Evolutionary conservation across 2,888 invertebrate species (phyloP).

Genomic region (Nomada hirtipes): DNA sequence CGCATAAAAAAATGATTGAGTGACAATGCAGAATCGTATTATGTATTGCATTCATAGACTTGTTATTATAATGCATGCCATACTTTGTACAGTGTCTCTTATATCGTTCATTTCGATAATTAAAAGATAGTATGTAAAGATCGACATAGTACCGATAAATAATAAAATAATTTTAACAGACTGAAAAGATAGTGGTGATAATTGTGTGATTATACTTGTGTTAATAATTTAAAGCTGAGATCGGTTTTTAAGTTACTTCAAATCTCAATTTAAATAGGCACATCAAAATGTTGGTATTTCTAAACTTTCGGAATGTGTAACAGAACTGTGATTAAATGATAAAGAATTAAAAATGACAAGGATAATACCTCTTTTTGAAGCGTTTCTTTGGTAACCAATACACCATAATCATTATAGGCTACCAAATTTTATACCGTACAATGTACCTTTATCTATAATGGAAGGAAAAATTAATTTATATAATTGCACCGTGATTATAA

Average conservation of each 20-base stretch:
- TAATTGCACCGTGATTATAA: constrained; percentile 45
- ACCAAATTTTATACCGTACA: constrained; percentile 23
- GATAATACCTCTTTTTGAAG: constrained; percentile 77
- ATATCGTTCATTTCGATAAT: background rate
- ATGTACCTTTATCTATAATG: constrained; percentile 9
- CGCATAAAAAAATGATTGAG: background rate
- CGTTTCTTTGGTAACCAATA: constrained; percentile 79
- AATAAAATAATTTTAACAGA: background rate
- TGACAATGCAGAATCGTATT: background rate
- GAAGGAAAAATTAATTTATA: constrained; percentile 33
- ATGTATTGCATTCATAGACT: background rate
- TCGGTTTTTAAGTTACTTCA: background rate
- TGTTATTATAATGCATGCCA: background rate
- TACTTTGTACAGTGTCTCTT: background rate
- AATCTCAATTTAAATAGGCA: background rate
- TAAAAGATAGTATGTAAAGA: no score
- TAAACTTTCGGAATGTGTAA: background rate
- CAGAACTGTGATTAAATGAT: constrained; percentile 3
- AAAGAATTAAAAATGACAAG: constrained; percentile 3
- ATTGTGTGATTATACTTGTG: no score
- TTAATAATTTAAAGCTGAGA: background rate
- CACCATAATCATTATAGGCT: constrained; percentile 74
- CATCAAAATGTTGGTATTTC: constrained; percentile 13
- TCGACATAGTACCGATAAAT: no score
- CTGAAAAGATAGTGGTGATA: background rate